A percentile compares a stretch with the other conserved stretches of the same genome.
Evolutionary conservation across 2,113 vertebrate genomes (phyloP).

Genomic region (Urocolius indicus): DNA sequence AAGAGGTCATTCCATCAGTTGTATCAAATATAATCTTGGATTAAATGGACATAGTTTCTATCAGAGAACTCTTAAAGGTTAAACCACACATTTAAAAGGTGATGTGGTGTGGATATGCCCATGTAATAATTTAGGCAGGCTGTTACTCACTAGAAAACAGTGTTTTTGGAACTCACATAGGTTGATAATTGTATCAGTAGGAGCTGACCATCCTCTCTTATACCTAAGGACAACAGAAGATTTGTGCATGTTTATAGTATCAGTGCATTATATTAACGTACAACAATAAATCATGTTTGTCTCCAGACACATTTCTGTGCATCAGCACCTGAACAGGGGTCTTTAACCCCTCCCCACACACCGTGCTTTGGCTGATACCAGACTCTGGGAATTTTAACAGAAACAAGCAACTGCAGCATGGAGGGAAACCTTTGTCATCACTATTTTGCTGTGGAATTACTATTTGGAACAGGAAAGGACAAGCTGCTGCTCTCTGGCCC

Average conservation of each 20-base stretch:
- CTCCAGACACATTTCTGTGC: background rate
- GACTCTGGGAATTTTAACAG: background rate
- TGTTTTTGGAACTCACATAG: background rate
- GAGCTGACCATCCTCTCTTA: background rate
- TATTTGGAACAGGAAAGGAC: background rate
- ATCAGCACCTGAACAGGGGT: background rate
- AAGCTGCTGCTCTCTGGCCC: background rate
- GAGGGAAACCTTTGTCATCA: fast-evolving
- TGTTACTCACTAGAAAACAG: background rate
- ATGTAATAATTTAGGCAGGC: background rate
- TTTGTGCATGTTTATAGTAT: background rate
- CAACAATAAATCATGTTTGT: background rate
- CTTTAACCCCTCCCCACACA: background rate
- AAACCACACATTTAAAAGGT: background rate
- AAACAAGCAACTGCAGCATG: background rate
- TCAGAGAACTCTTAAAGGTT: background rate
- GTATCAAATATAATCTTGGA: background rate
- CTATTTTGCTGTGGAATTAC: background rate
- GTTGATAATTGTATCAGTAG: background rate
- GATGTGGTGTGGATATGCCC: fast-evolving
- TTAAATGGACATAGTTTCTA: background rate
- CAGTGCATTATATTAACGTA: background rate
- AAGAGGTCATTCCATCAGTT: background rate
- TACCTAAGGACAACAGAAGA: background rate
- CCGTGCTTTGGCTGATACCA: background rate